phyloP scores from a whole-genome alignment of 2,113 vertebrate genomes.

The Hepsetus odoe region DNA sequence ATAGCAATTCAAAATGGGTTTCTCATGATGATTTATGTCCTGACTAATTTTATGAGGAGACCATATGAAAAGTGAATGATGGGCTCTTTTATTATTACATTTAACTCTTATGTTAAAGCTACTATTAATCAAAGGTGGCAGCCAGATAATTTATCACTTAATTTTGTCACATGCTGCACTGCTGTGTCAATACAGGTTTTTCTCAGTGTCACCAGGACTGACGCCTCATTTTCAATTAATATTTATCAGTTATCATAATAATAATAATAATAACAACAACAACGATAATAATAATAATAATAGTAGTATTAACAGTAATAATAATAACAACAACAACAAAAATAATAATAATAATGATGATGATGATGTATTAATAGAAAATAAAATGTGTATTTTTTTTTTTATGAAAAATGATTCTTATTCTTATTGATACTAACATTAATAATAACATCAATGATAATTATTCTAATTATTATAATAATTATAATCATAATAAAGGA shows the following conservation, averaged over 20 bases:
- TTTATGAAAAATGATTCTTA: no score
- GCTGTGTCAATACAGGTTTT: constrained; percentile 56
- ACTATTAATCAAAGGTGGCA: constrained; percentile 71
- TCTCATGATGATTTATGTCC: constrained; percentile 63
- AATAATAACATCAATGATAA: no score
- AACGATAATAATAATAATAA: no score
- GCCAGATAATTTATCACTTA: constrained; percentile 60
- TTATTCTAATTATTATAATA: no score
- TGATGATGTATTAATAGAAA: no score
- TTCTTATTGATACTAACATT: no score
- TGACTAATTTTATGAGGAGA: constrained; percentile 60
- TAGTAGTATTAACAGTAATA: no score
- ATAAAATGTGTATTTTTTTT: no score
- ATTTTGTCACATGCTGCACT: constrained; percentile 55
- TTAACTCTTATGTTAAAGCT: constrained; percentile 70
- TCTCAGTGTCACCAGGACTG: constrained; percentile 45
- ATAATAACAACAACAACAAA: no score
- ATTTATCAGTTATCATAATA: not conserved
- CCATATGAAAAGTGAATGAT: constrained; percentile 70
- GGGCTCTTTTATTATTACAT: constrained; percentile 68
- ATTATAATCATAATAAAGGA: no score
- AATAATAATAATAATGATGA: no score
- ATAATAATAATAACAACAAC: not conserved
- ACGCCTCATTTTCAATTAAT: constrained; percentile 51
- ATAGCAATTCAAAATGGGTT: constrained; percentile 60